Evolutionary conservation across 1,140 invertebrate genomes (phyloP), one percentile per base, ranked within the genome.

Genomic region (Brachystomella parvula): DNA sequence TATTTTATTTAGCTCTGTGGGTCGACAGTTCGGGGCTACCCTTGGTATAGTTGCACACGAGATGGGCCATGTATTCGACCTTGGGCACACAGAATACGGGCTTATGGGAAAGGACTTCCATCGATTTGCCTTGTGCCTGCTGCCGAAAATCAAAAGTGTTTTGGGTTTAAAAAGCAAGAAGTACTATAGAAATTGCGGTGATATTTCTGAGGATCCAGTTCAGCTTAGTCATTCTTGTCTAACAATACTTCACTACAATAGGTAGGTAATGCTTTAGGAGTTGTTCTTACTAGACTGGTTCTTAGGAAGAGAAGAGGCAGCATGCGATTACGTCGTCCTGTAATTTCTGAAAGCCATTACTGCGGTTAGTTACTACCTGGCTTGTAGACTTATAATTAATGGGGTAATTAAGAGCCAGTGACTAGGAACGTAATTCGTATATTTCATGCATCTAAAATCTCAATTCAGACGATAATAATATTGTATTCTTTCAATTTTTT

Each of bases 101-200:
- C 90, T 98, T 56, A 97, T 98, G 94, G 90, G 90, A 19, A 83
- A 90, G 74, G 93, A 92, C 19, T 96, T 96, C 78, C 92, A 96
- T 78, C 88, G 94, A 75, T 85, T 89, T 53, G 87, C 86, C 80
- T 58, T 65, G 24, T 62, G 60, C 56, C 21, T 53, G 3, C 49
- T 6, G 24, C 49, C 49, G 3, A 53, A 53, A 53, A 19, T 53
- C 12, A 53, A 53, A 24, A 53, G 49, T 26, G 24, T 24, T 26
- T 24, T 53, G 15, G 24, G 24, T 17, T 15, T 12, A 6, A 15
- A 53, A 53, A 53, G 15, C 15, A 53, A 53, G 24, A 15, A 26
- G 21, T 6, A 17, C 24, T 53, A 53, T 26, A 19, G 12, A 24
- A 9, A 12, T 26, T 53, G 12, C 24, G 49, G 49, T 6, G 24